Percentiles rank a stretch among this genome's conserved stretches.
Evolutionary conservation across 1,140 invertebrate genomes (phyloP).

Genomic region (Heliconius hermathena): DNA sequence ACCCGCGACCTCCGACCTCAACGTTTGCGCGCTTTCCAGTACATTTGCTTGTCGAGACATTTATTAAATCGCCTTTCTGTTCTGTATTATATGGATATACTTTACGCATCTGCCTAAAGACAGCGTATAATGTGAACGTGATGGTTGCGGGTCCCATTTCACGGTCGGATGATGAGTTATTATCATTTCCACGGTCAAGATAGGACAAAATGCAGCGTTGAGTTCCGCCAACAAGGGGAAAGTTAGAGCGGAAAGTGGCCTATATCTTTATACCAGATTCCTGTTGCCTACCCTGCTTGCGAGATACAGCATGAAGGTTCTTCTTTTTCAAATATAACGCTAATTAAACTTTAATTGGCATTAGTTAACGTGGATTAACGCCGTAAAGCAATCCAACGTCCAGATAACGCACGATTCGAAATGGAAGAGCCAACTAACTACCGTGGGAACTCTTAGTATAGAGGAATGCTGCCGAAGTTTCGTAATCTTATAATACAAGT

Average conservation of each 20-base stretch:
- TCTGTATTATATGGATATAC: background rate
- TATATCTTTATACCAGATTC: no score
- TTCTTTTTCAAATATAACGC: background rate
- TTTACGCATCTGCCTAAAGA: background rate
- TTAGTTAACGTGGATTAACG: background rate
- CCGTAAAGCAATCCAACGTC: background rate
- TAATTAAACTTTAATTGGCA: background rate
- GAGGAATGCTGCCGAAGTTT: background rate
- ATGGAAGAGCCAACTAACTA: background rate
- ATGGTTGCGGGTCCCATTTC: no score
- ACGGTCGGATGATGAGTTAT: no score
- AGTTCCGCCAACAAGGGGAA: no score
- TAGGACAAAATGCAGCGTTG: no score
- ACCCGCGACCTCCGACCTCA: background rate
- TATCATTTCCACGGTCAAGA: no score
- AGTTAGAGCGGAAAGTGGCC: no score
- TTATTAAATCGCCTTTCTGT: background rate
- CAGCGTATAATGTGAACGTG: background rate
- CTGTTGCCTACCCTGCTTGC: no score
- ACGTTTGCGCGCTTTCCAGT: background rate
- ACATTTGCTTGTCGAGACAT: background rate
- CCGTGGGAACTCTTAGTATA: background rate
- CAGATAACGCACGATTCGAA: background rate
- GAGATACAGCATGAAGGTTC: no score
- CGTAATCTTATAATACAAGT: background rate